phyloP scores from a whole-genome alignment of 2,797 vertebrate genomes.

The Echiichthys vipera region DNA sequence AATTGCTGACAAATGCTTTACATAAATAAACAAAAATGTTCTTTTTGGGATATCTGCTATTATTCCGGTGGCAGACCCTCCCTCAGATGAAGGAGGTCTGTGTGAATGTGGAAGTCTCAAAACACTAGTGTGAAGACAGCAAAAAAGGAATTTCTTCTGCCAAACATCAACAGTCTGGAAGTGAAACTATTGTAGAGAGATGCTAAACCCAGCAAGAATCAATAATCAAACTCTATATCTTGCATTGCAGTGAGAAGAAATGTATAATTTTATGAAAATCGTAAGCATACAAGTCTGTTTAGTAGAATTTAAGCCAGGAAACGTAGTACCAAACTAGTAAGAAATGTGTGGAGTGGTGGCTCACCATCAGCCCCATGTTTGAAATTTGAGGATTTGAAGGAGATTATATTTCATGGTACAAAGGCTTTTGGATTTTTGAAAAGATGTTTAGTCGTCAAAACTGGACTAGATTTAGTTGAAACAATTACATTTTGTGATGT shows the following conservation, averaged over 20 bases:
- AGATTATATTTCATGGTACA: neutral
- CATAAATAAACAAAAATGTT: neutral
- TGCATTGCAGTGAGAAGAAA: neutral
- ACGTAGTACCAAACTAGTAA: neutral
- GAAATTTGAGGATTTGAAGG: neutral
- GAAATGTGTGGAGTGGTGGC: neutral
- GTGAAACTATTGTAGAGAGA: neutral
- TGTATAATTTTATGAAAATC: neutral
- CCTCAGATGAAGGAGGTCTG: neutral
- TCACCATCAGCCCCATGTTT: no score
- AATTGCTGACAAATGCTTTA: neutral
- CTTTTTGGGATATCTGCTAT: neutral
- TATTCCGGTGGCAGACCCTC: neutral
- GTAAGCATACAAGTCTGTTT: neutral
- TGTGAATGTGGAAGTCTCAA: neutral
- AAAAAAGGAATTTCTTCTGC: no score
- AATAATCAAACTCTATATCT: neutral
- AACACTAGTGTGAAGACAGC: neutral
- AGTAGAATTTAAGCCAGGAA: neutral
- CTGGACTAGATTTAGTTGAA: neutral
- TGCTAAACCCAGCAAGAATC: neutral
- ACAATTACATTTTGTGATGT: neutral
- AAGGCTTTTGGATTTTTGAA: neutral
- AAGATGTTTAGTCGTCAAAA: neutral
- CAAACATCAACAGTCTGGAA: neutral